Evolutionary conservation across 2,113 vertebrate genomes (phyloP), one percentile per base, ranked within the genome.

Genomic region (Girardinichthys multiradiatus): DNA sequence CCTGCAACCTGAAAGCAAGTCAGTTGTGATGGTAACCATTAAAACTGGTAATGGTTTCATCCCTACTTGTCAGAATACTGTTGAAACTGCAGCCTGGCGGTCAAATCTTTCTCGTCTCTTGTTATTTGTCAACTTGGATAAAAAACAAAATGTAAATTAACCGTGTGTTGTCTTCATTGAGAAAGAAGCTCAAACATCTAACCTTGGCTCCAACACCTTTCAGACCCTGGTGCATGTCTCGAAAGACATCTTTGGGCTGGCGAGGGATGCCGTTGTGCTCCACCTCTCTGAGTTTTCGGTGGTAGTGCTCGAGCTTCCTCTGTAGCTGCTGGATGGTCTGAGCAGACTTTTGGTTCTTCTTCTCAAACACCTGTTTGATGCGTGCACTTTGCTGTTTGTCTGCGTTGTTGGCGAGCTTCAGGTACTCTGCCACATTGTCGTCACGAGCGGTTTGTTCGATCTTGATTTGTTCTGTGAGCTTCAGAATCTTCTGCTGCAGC

Each of bases 321-420:
- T 99, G 98, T 78, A 99, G 93, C 70, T 98, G 97, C 73, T 96
- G 95, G 89, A 99, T 99, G 48, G 95, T 96, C 86, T 99, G 97
- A 2, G 97, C 96, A 0, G 98, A 99, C 84, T 98, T 98, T 87
- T 99, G 98, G 91, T 99, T 99, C 73, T 99, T 99, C 94, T 99
- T 99, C 93, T 99, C 98, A 65, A 99, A 99, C 81, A 98, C 98
- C 81, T 99, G 98, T 72, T 99, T 99, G 91, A 99, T 98, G 39
- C 97, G 97, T n/a, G 96, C 94, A 0, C 96, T 96, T 93, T 99
- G 98, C 83, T 98, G 97, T 79, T 98, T 97, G 94, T 99, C 98
- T 1, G 97, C 98, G 0, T 98, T 98, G 83, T 97, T 97, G 77
- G 97, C 97, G 26, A 99, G 92, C 82, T 98, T 98, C 82, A 99